A percentile compares a stretch with the other conserved stretches of the same genome.
These are phyloP conservation scores for Lasioglossum leucozonium DNA, from an alignment of 2,888 invertebrate genomes.

Conservation along the genomic window DNA sequence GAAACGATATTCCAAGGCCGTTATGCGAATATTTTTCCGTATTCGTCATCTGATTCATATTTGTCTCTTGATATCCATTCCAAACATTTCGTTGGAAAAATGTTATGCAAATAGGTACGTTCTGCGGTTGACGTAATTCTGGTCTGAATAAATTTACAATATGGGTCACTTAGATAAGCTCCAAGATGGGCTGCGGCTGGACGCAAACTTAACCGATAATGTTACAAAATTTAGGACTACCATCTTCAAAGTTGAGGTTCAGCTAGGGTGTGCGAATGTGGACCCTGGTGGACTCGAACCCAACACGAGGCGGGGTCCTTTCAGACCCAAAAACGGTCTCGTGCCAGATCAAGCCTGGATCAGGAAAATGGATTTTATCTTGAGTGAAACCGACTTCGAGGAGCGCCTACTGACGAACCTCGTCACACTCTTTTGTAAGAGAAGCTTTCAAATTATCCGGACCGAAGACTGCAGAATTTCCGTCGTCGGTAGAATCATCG, in stretches of 20 bases:
- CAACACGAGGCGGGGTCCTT: neutral
- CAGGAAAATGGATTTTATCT: neutral
- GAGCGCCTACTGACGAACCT: neutral
- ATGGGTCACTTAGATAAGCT: neutral
- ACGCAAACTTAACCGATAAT: neutral
- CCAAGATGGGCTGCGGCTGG: neutral
- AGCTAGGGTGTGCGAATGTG: neutral
- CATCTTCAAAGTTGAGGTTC: neutral
- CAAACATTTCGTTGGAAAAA: neutral
- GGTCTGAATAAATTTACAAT: neutral
- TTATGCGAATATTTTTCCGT: slow-evolving; percentile 7
- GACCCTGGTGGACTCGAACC: neutral
- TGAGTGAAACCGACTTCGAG: neutral
- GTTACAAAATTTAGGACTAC: too few relatives aligned
- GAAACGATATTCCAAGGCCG: slow-evolving; percentile 34
- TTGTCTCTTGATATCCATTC: neutral
- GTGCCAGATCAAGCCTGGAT: neutral
- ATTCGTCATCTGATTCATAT: slow-evolving; percentile 20
- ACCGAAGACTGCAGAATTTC: neutral
- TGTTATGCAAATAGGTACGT: neutral
- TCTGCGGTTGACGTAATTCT: neutral
- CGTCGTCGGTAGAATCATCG: slow-evolving; percentile 4
- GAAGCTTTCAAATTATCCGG: neutral
- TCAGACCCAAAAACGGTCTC: neutral
- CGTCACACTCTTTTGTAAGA: neutral